Conservation (phyloP, 2,113 vertebrate species). For the Siniperca knerii region DNA sequence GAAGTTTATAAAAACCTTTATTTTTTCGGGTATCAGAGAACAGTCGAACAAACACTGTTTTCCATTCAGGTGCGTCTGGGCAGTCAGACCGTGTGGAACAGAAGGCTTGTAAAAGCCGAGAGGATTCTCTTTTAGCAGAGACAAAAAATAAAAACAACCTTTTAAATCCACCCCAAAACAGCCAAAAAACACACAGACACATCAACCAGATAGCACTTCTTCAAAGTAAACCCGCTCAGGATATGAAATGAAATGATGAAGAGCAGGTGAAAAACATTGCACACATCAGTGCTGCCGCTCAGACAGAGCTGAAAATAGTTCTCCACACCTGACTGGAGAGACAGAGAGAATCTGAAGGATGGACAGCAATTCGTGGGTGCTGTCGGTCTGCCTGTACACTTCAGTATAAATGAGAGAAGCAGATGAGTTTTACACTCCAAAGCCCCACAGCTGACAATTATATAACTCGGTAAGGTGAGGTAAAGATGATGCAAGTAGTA, state of each 20-base stretch:
- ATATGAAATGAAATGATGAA: conserved; percentile 81
- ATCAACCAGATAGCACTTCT: conserved; percentile 63
- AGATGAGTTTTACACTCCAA: conserved; percentile 65
- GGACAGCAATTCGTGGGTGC: conserved; percentile 60
- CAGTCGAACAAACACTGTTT: conserved; percentile 37
- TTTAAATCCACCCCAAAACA: conserved; percentile 68
- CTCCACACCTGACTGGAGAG: conserved; percentile 71
- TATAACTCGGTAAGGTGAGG: conserved; percentile 49
- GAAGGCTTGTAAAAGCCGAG: conserved; percentile 52
- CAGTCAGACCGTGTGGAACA: conserved; percentile 40
- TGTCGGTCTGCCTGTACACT: conserved; percentile 60
- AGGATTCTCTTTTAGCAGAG: conserved; percentile 51
- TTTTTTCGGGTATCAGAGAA: conserved; percentile 43
- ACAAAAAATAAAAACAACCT: conserved; percentile 55
- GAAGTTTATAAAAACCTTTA: conserved; percentile 22
- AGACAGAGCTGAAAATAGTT: conserved; percentile 73
- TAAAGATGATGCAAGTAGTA: conserved; percentile 55
- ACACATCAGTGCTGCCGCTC: conserved; percentile 78
- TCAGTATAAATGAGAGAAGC: conserved; percentile 66
- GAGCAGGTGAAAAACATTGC: conserved; percentile 79
- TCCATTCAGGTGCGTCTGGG: conserved; percentile 37
- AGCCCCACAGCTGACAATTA: conserved; percentile 66
- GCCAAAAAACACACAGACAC: conserved; percentile 59
- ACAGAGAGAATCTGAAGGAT: conserved; percentile 60
- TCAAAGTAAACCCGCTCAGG: conserved; percentile 74